Base-by-base conservation (phyloP, 2,797 vertebrate genomes). In the Yasuhikotakia modesta region DNA sequence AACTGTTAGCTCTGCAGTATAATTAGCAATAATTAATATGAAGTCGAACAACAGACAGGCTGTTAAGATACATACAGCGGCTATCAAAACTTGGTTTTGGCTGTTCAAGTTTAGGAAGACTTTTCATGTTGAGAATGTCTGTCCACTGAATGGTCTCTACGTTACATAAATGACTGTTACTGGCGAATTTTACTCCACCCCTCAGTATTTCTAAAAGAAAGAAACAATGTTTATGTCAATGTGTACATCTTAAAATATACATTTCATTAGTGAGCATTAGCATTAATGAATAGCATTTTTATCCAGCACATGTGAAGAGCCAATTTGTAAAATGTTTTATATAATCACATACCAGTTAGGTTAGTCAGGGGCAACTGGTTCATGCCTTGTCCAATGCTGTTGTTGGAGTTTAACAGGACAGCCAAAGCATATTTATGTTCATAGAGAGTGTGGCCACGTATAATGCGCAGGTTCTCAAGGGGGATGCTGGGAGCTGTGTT, bases 391-490 rank as follows among this genome's bases (percentile, higher is more conserved):
- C 81, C 85, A 21, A 69, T 82, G 50, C 79, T 0, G 76, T 83
- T 89, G 22, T 94, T 86, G 1, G 88, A 91, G 87, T 99, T 99
- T 65, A 89, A 90, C 8, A 98, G 80, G 72, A 99, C 92, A 0
- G 91, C 78, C 4, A 99, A 88, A 0, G 94, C 96, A 0, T 88
- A 96, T 1, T 74, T 83, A 67, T 92, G 90, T 2, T 95, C 90
- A 1, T 95, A 95, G 4, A 98, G 93, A 53, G 93, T 86, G 22
- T 98, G 96, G 50, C 98, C 98, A 32, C 98, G 90, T 85, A 99
- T 96, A 86, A 98, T 95, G 85, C 94, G 95, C 61, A 99, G 94
- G 79, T 96, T 99, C 67, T 95, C 93, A 72, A 99, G 85, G 0
- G 96, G 95, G 83, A 99, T 97, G 76, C 67, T 92, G 63, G 92